These are phyloP conservation scores for Aphodius sticticus DNA, from an alignment of 2,888 invertebrate species.

Conservation along the genomic window DNA sequence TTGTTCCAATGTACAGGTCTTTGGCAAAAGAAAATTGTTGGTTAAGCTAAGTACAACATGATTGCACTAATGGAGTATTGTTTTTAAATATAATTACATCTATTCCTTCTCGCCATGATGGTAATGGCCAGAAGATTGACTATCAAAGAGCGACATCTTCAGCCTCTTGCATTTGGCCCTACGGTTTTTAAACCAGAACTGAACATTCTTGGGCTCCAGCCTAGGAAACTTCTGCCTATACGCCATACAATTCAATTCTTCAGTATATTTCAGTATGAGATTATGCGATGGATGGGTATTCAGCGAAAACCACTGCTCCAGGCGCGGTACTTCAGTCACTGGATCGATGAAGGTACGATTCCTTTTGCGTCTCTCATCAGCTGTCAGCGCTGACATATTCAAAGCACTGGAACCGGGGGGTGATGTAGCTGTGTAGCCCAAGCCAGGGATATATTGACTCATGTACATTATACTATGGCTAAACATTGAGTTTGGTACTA, in stretches of 20 bases:
- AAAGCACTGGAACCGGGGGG: constrained; percentile 68
- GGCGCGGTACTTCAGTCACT: constrained; percentile 93
- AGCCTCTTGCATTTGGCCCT: constrained; percentile 97
- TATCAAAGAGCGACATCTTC: constrained; percentile 88
- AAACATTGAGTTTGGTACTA: constrained; percentile 89
- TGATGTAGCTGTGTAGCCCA: constrained; percentile 61
- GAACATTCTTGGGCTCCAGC: constrained; percentile 98
- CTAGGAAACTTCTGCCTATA: constrained; percentile 98
- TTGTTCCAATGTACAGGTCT: constrained; percentile 41
- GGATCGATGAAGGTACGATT: constrained; percentile 99
- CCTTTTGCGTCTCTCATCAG: constrained; percentile 91
- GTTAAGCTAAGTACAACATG: constrained; percentile 33
- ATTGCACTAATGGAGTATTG: constrained; percentile 26
- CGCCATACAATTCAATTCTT: constrained; percentile 95
- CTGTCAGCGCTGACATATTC: constrained; percentile 67
- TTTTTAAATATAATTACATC: constrained; percentile 35
- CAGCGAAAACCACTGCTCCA: constrained; percentile 95
- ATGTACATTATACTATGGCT: constrained; percentile 91
- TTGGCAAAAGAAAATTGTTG: constrained; percentile 41
- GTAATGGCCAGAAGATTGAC: constrained; percentile 70
- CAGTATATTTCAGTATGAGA: constrained; percentile 96
- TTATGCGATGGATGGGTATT: constrained; percentile 99
- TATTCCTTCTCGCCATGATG: constrained; percentile 68
- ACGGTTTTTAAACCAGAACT: constrained; percentile 99
- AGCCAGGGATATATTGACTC: constrained; percentile 84